phyloP scores from a whole-genome alignment of 2,888 invertebrate species.

The Synanthedon tipuliformis region DNA sequence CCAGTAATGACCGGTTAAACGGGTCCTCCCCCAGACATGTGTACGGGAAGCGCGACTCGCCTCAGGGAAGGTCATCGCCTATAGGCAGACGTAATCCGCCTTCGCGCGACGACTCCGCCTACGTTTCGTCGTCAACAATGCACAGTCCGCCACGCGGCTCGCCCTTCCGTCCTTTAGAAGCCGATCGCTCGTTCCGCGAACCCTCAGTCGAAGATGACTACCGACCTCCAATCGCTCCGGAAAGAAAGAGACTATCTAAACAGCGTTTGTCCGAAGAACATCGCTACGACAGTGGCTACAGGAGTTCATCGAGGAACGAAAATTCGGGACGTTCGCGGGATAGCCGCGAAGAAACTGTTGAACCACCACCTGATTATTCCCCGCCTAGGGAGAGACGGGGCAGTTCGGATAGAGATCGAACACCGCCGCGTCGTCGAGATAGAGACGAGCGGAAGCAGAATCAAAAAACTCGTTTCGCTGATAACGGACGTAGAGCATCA shows the following conservation, averaged over 20 bases:
- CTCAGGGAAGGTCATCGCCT: conserved; percentile 53
- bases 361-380: conserved; percentile 80
- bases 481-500: conserved; percentile 47
- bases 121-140: conserved; percentile 69
- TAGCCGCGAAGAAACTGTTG: conserved; percentile 62
- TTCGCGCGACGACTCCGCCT: conserved; percentile 69
- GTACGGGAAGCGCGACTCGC: conserved; percentile 54
- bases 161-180: conserved; percentile 56
- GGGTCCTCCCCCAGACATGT: conserved; percentile 52
- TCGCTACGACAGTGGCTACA: conserved; percentile 69
- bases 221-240: conserved; percentile 74
- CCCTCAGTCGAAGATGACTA: conserved; percentile 63
- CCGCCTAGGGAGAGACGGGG: conserved; percentile 68
- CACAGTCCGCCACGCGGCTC: conserved; percentile 69
- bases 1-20: conserved; percentile 49
- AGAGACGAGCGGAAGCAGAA: conserved; percentile 70
- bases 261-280: conserved; percentile 62
- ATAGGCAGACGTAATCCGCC: conserved; percentile 58
- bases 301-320: conserved; percentile 68
- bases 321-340: conserved; percentile 61
- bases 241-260: conserved; percentile 73
- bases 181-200: conserved; percentile 57
- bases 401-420: conserved; percentile 53
- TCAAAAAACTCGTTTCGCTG: conserved; percentile 79
- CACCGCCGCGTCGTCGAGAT: conserved; percentile 58